Evolutionary conservation across 2,888 invertebrate species (phyloP).

Genomic region (Eupithecia abbreviata): DNA sequence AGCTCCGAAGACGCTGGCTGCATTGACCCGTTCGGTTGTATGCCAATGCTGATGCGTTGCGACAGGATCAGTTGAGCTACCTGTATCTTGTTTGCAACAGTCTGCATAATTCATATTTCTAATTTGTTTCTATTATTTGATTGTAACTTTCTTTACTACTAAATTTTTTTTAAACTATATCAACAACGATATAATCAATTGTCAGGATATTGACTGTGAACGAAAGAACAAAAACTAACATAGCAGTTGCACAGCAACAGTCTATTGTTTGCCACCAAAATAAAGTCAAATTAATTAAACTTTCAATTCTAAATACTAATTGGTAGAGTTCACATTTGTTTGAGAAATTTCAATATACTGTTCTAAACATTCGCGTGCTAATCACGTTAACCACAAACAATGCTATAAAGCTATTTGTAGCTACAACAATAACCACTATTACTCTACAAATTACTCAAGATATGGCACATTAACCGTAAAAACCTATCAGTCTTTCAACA

Average conservation of each 20-base stretch:
- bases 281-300: background rate
- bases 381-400: conserved; percentile 40
- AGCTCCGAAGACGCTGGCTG: too few relatives aligned
- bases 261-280: background rate
- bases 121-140: too few relatives aligned
- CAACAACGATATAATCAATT: background rate
- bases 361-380: conserved; percentile 38
- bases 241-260: background rate
- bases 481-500: conserved; percentile 79
- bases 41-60: too few relatives aligned
- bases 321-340: conserved; percentile 24
- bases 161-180: background rate
- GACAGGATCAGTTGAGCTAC: too few relatives aligned
- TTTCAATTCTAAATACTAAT: conserved; percentile 9
- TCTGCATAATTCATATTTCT: too few relatives aligned
- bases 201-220: background rate
- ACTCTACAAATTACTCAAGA: conserved; percentile 54
- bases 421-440: conserved; percentile 40
- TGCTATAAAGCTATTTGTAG: conserved; percentile 45
- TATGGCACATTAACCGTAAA: conserved; percentile 78
- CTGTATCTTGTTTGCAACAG: too few relatives aligned
- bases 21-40: too few relatives aligned
- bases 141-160: too few relatives aligned
- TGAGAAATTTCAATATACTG: conserved; percentile 16
- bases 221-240: background rate